Base-by-base conservation (phyloP, 2,888 invertebrate genomes). In the Prenolepis imparis region DNA sequence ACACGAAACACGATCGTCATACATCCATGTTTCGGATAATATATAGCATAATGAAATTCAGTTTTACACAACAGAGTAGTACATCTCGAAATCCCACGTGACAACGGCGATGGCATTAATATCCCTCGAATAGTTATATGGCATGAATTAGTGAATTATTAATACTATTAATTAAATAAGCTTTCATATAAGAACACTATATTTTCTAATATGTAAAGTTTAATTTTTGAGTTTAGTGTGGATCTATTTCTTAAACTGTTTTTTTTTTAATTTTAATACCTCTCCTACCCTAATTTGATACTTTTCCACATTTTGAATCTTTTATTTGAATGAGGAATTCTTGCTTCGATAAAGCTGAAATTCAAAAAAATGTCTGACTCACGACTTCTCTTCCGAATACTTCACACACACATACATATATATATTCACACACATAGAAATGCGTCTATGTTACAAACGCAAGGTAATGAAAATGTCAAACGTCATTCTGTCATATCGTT, bases 391-490 rank as follows among this genome's bases (percentile, higher is more conserved):
- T 75, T 66, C 2, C 36, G 21, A 24, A 36, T 66, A 18, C 5
- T 4, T 63, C n/a, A 28, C 61, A 28, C 15, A 9, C 8, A 12
- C 21, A 8, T 18, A 41, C 21, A 21, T 15, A 41, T 5, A 64
- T 18, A 36, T 36, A 21, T 36, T n/a, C 15, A 6, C 41, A 3
- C 41, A 41, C 66, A 15, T 52, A 52, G n/a, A 52, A 52, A 52
- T 41, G 15, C 12, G 11, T 1, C 41, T 67, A 24, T 67, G 4
- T 12, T 41, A 21, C 55, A 21, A 57, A 70, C 32, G 21, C 70
- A 41, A 70, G 70, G 39, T 55, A 77, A 77, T 67, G 78, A 78
- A 78, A 78, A 70, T 78, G 78, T 70, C 78, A 78, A 39, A 70
- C 24, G 78, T 78, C 78, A 59, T 70, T 78, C 78, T 59, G 70